phyloP scores from a whole-genome alignment of 2,888 invertebrate species.

The Andrena dorsata region DNA sequence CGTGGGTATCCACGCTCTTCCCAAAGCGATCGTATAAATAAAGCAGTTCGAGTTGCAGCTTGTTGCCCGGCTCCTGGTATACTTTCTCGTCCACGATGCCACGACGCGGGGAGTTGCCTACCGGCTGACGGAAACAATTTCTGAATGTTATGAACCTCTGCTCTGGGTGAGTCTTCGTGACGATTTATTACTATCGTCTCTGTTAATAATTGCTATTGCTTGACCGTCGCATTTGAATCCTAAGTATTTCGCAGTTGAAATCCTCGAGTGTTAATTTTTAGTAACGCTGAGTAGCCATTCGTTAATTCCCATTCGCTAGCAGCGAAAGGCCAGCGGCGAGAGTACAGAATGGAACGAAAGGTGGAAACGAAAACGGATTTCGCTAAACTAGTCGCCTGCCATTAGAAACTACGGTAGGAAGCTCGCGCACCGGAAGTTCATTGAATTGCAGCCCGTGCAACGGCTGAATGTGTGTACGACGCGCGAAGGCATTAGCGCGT shows the following conservation, averaged over 20 bases:
- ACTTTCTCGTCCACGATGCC: constrained; percentile 5
- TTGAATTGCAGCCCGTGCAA: constrained; percentile 24
- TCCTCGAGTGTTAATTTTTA: neutral
- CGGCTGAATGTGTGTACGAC: constrained; percentile 50
- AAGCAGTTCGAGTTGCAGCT: constrained; percentile 30
- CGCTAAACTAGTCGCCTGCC: constrained; percentile 11
- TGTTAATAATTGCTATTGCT: constrained; percentile 41
- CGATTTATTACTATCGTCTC: constrained; percentile 41
- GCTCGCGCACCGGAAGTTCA: constrained; percentile 35
- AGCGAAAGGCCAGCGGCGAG: neutral
- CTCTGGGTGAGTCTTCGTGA: neutral
- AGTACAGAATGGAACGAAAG: neutral
- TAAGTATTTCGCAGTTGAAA: neutral
- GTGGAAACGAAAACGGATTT: constrained; percentile 9
- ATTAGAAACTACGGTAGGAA: constrained; percentile 32
- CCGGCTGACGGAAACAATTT: constrained; percentile 53
- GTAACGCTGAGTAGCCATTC: neutral
- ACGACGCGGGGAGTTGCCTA: constrained; percentile 4
- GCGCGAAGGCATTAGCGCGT: constrained; percentile 57
- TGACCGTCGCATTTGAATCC: neutral
- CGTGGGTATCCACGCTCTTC: constrained; percentile 12
- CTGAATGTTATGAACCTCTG: constrained; percentile 56
- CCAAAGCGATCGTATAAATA: constrained; percentile 33
- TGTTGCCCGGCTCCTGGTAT: constrained; percentile 22
- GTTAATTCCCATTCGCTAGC: neutral